A percentile compares a stretch with the other conserved stretches of the same genome.
Evolutionary conservation across 2,113 vertebrate genomes (phyloP).

Genomic region (Morone saxatilis): DNA sequence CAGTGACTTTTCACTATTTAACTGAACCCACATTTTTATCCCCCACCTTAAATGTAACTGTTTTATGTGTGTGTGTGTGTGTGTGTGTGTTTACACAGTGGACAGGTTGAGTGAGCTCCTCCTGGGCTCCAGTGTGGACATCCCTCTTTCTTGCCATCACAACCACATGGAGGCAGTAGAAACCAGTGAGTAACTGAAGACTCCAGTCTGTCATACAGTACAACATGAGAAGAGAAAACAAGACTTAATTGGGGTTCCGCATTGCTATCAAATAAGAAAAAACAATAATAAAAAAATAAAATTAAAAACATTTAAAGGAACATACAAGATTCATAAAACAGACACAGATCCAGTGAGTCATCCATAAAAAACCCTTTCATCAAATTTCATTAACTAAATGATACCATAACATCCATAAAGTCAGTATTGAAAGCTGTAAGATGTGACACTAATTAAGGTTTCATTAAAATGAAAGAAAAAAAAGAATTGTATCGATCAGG

Average conservation of each 20-base stretch:
- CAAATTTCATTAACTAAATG: neutral
- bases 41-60: too few relatives aligned
- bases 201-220: neutral
- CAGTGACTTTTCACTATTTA: too few relatives aligned
- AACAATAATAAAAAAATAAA: neutral
- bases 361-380: neutral
- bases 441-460: neutral
- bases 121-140: slow-evolving; percentile 80
- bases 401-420: neutral
- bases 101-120: slow-evolving; percentile 90
- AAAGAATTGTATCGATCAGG: too few relatives aligned
- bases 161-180: slow-evolving; percentile 74
- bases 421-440: neutral
- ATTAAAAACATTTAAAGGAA: neutral
- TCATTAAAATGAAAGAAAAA: too few relatives aligned
- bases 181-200: slow-evolving; percentile 78
- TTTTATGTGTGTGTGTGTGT: neutral
- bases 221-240: neutral
- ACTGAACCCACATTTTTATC: too few relatives aligned
- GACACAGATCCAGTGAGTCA: neutral
- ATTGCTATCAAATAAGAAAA: neutral
- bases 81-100: slow-evolving; percentile 79
- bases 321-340: neutral
- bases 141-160: slow-evolving; percentile 73
- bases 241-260: too few relatives aligned